Conservation (phyloP, 2,888 invertebrate genomes). For the Spisula subtruncata region DNA sequence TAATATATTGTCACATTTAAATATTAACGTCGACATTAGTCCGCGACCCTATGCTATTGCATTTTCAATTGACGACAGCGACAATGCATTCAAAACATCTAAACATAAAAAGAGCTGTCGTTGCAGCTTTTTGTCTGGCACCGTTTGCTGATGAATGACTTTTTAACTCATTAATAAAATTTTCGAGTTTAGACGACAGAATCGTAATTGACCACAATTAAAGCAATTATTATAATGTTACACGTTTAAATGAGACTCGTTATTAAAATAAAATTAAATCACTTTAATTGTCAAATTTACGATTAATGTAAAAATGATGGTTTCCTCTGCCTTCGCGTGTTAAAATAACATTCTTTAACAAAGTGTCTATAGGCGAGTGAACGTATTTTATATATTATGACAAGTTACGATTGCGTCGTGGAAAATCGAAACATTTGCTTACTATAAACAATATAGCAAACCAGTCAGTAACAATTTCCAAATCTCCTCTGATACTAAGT, state of each 20-base stretch:
- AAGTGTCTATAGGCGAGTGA: no score
- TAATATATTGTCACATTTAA: constrained; percentile 13
- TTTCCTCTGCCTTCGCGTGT: neutral
- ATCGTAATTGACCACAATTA: constrained; percentile 9
- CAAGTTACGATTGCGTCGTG: no score
- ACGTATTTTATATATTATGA: no score
- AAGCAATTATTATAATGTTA: neutral
- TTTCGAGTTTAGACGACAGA: neutral
- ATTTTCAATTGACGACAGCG: neutral
- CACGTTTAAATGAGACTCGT: neutral
- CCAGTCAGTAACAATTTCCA: no score
- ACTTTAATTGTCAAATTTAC: neutral
- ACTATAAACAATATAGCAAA: no score
- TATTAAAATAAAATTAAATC: neutral
- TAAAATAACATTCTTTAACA: neutral
- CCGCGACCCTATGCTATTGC: neutral
- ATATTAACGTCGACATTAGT: neutral
- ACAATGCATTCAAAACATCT: neutral
- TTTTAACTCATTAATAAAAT: neutral
- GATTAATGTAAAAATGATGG: neutral
- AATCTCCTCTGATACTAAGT: no score
- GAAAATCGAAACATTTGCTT: no score
- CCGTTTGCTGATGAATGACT: neutral
- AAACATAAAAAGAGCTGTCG: neutral
- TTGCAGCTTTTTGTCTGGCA: neutral